These are phyloP conservation scores for Acleris cristana DNA, from an alignment of 2,888 invertebrate genomes.

Conservation along the genomic window DNA sequence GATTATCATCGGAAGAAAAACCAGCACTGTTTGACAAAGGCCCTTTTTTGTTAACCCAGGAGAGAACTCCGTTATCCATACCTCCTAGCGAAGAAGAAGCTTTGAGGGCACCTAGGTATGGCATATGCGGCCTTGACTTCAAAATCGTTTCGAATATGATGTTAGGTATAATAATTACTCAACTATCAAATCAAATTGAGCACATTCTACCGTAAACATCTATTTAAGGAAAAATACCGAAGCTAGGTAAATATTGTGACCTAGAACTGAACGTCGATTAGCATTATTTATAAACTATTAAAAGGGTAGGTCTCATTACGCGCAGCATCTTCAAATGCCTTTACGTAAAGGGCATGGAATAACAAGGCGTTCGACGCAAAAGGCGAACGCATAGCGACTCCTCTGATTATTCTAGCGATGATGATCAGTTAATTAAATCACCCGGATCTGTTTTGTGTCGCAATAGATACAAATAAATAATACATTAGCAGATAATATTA, in stretches of 20 bases:
- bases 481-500: no score
- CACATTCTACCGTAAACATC: neutral
- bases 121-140: no score
- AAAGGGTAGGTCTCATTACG: slow-evolving; percentile 27
- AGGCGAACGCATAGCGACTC: slow-evolving; percentile 30
- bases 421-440: neutral
- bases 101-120: no score
- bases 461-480: neutral
- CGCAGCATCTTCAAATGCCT: slow-evolving; percentile 64
- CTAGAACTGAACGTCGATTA: slow-evolving; percentile 28
- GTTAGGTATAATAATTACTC: neutral
- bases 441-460: slow-evolving; percentile 1
- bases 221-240: slow-evolving; percentile 26
- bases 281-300: slow-evolving; percentile 36
- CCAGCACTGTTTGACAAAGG: no score
- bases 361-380: slow-evolving; percentile 38
- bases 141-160: no score
- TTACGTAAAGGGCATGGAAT: slow-evolving; percentile 65
- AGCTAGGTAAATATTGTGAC: slow-evolving; percentile 12
- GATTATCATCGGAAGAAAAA: no score
- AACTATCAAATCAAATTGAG: neutral
- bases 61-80: no score
- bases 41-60: no score
- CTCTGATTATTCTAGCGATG: slow-evolving; percentile 22
- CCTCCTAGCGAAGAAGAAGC: no score